Conservation (phyloP, 2,797 vertebrate genomes). For the Aplochiton taeniatus region DNA sequence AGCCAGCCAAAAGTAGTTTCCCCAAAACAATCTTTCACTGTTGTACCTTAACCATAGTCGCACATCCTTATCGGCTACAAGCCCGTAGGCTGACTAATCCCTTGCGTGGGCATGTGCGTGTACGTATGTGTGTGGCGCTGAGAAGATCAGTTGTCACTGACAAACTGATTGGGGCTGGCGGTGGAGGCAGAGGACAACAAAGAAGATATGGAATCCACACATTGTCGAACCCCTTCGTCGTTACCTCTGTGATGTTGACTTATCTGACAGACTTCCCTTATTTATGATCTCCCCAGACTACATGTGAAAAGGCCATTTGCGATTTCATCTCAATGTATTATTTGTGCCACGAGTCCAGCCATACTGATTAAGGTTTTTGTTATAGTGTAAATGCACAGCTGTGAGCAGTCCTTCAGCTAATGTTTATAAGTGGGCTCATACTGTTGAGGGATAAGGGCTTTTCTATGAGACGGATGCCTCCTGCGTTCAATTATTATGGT, state of each 20-base stretch:
- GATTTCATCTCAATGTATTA: slow-evolving; percentile 33
- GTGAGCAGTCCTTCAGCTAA: slow-evolving; percentile 17
- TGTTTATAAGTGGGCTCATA: slow-evolving; percentile 1
- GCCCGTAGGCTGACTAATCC: too few relatives aligned
- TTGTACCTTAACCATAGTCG: slow-evolving; percentile 51
- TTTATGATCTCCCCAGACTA: slow-evolving; percentile 49
- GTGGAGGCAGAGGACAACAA: slow-evolving; percentile 10
- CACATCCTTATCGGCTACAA: slow-evolving; percentile 9
- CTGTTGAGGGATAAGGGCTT: slow-evolving; percentile 10
- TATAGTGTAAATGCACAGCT: slow-evolving; percentile 34
- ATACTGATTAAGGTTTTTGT: slow-evolving; percentile 34
- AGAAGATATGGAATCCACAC: slow-evolving; percentile 14
- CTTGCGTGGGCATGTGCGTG: too few relatives aligned
- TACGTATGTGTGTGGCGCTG: not conserved
- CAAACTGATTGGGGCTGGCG: slow-evolving; percentile 9
- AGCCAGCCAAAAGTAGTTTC: slow-evolving; percentile 45
- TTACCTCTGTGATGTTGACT: slow-evolving; percentile 8
- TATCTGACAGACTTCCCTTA: slow-evolving; percentile 32
- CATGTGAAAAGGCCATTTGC: slow-evolving; percentile 31
- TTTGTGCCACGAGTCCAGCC: slow-evolving; percentile 68
- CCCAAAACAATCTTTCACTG: slow-evolving; percentile 59
- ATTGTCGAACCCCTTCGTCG: slow-evolving; percentile 2
- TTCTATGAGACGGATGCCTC: slow-evolving; percentile 14
- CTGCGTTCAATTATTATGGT: slow-evolving; percentile 3
- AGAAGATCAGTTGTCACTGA: slow-evolving; percentile 23